These are phyloP conservation scores for Enteromius treurensis DNA, from an alignment of 2,797 vertebrate genomes.

Conservation along the genomic window DNA sequence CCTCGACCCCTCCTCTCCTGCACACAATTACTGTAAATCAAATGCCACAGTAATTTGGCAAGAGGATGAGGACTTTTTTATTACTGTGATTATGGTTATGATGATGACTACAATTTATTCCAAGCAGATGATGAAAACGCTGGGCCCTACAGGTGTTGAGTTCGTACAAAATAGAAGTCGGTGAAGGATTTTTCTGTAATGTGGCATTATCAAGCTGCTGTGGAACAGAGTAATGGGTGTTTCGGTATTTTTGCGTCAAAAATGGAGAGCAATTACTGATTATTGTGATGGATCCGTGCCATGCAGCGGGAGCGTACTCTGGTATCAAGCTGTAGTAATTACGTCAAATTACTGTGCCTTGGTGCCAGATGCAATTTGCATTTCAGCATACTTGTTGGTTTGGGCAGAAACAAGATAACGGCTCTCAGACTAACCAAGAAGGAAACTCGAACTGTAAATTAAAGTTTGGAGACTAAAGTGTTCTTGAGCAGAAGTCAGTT, in stretches of 20 bases:
- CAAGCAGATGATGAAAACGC: conserved; percentile 79
- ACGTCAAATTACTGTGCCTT: conserved; percentile 74
- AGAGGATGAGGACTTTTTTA: conserved; percentile 77
- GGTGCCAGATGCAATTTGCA: conserved; percentile 65
- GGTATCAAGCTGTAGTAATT: conserved; percentile 76
- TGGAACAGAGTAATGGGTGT: conserved; percentile 72
- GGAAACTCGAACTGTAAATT: conserved; percentile 41
- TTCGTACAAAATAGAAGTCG: conserved; percentile 76
- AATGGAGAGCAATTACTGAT: conserved; percentile 73
- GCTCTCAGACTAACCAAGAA: conserved; percentile 20
- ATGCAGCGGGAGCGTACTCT: conserved; percentile 65
- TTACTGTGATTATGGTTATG: conserved; percentile 79
- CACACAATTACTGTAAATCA: conserved; percentile 75
- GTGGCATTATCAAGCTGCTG: conserved; percentile 61
- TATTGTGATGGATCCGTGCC: conserved; percentile 72
- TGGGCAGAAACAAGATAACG: conserved; percentile 35
- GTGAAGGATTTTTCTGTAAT: conserved; percentile 79
- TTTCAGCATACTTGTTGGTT: conserved; percentile 48
- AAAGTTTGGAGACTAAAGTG: background rate
- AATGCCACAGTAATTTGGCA: conserved; percentile 76
- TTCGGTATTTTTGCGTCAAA: conserved; percentile 64
- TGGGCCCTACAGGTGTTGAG: conserved; percentile 79
- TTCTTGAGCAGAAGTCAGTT: conserved; percentile 18
- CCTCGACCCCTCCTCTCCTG: conserved; percentile 34
- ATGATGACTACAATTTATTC: conserved; percentile 81